Base-by-base conservation (phyloP, 2,888 invertebrate genomes). In the Pollenia labialis region DNA sequence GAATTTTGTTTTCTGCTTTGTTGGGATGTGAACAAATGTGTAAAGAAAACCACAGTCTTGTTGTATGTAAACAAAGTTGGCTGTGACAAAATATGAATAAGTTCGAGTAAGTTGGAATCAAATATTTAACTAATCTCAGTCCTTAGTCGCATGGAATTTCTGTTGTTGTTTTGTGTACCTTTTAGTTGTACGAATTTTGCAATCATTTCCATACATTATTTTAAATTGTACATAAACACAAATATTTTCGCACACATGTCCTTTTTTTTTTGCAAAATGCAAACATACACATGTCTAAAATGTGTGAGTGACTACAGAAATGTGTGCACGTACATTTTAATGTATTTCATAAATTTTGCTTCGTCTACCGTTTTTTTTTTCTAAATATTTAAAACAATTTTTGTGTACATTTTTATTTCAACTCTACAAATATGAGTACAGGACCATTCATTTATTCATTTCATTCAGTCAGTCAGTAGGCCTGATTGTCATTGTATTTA, bases 181-280 rank as follows among this genome's bases (percentile, higher is more conserved):
- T n/a, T 62, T 52, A 46, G 44, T 46, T 72, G 58, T 68, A 32
- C 12, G 7, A 75, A 48, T 10, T 50, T 60, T 71, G 54, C 46
- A 64, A 72, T 72, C 60, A 54, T 62, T 72, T 72, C 54, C 56
- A 81, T 66, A 81, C 23, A 72, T 32, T 32, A 32, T 66, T 81
- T 50, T 75, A 12, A 50, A 52, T 74, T 58, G 4, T 52, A 66
- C 56, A 54, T 44, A 44, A 50, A 32, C 16, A 50, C 40, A 74
- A 14, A 76, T 58, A 42, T 50, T 4, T 18, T n/a, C 8, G n/a
- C 18, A 56, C 40, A 74, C n/a, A 18, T 74, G 48, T 81, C 54
- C 56, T 44, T 66, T 16, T 69, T 16, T 56, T 42, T 23, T 23
- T 23, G 23, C 32, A 32, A 40, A 66, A 56, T 2, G 50, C 12